These are phyloP conservation scores for Diprion similis DNA, from an alignment of 1,140 invertebrate genomes.

Conservation along the genomic window DNA sequence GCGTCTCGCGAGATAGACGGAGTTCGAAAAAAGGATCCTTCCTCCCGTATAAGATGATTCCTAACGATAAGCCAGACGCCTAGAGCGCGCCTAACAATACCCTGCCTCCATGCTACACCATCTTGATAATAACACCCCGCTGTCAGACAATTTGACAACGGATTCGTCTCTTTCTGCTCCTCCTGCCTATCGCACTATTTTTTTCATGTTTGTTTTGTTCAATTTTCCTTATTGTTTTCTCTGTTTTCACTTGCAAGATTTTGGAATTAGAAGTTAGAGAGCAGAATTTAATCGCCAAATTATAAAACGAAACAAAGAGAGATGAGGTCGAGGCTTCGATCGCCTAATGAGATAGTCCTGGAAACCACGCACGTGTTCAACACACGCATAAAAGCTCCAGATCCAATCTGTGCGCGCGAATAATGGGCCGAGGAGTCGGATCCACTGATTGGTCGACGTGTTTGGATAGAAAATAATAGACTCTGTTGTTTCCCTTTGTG, in stretches of 20 bases:
- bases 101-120: conserved; percentile 26
- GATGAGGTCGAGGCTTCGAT: too few relatives aligned
- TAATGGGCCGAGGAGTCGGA: background rate
- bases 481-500: conserved; percentile 1
- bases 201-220: background rate
- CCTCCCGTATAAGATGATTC: conserved; percentile 7
- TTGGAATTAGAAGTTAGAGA: too few relatives aligned
- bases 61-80: background rate
- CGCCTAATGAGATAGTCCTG: too few relatives aligned
- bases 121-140: conserved; percentile 50
- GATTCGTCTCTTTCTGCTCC: conserved; percentile 37
- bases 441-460: background rate
- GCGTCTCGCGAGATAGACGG: conserved; percentile 20
- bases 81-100: background rate
- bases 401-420: conserved; percentile 1
- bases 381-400: background rate
- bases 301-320: too few relatives aligned
- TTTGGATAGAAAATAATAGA: conserved; percentile 8
- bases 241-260: too few relatives aligned
- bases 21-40: conserved; percentile 7
- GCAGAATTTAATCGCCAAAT: too few relatives aligned
- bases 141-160: conserved; percentile 50
- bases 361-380: background rate
- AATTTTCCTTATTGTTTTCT: too few relatives aligned
- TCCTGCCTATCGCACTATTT: too few relatives aligned